These are phyloP conservation scores for Volucella inflata DNA, from an alignment of 2,888 invertebrate species.

Conservation along the genomic window DNA sequence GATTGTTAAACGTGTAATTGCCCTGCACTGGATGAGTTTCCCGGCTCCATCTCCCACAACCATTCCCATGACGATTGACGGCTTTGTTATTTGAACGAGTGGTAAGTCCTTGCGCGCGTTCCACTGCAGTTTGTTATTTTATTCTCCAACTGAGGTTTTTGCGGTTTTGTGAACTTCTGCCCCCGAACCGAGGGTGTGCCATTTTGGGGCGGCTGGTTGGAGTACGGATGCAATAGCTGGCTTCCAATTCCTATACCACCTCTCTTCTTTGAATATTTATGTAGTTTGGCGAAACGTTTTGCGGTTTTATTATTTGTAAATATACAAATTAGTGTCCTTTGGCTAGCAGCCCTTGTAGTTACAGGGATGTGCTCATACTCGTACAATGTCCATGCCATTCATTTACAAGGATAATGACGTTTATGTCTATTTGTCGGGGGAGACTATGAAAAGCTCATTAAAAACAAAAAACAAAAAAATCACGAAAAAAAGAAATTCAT, in stretches of 20 bases:
- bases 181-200: constrained; percentile 51
- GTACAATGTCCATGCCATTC: constrained; percentile 12
- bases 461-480: constrained; percentile 49
- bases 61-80: background rate
- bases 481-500: constrained; percentile 34
- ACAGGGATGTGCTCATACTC: constrained; percentile 26
- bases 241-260: background rate
- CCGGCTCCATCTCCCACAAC: background rate
- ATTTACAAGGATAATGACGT: constrained; percentile 60
- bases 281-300: constrained; percentile 76
- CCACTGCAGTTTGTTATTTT: constrained; percentile 62
- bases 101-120: constrained; percentile 64
- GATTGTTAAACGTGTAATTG: constrained; percentile 66
- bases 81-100: background rate
- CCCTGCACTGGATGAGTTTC: constrained; percentile 60
- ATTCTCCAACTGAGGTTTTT: constrained; percentile 68
- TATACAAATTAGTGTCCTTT: constrained; percentile 75
- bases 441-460: constrained; percentile 58
- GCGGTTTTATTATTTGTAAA: constrained; percentile 78
- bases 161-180: constrained; percentile 69
- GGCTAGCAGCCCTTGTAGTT: constrained; percentile 35
- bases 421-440: constrained; percentile 47
- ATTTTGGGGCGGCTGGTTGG: constrained; percentile 48
- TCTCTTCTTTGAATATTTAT: constrained; percentile 69
- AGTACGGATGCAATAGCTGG: constrained; percentile 1